Conservation (phyloP, 2,888 invertebrate species). For the Hoplodrina blanda region DNA sequence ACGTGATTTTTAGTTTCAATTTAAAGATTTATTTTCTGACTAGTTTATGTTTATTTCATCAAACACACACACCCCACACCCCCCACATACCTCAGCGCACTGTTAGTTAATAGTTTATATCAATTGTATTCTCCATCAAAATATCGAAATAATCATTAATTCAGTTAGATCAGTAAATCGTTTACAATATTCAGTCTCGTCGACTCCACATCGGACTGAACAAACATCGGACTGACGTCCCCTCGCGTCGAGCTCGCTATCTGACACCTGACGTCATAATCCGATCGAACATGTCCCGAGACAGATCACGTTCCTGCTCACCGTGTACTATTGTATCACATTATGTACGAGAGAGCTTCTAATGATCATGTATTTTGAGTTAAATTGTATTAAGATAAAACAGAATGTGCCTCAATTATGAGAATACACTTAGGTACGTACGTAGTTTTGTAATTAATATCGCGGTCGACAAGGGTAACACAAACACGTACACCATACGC, state of each 20-base stretch:
- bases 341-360: not conserved
- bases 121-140: too few relatives aligned
- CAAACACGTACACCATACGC: too few relatives aligned
- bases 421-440: not conserved
- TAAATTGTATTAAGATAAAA: too few relatives aligned
- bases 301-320: conserved; percentile 8
- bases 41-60: too few relatives aligned
- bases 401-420: too few relatives aligned
- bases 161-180: not conserved
- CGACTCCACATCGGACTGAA: not conserved
- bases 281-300: conserved; percentile 26
- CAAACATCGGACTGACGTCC: conserved; percentile 19
- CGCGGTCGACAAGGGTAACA: not conserved
- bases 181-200: conserved; percentile 7
- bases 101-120: too few relatives aligned
- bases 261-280: conserved; percentile 51
- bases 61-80: too few relatives aligned
- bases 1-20: too few relatives aligned
- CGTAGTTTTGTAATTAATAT: not conserved
- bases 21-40: too few relatives aligned
- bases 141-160: not conserved
- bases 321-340: not conserved
- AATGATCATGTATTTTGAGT: not conserved
- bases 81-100: too few relatives aligned
- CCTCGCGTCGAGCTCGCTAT: conserved; percentile 10